phyloP scores from a whole-genome alignment of 2,888 invertebrate species.

The Artemia sp. region DNA sequence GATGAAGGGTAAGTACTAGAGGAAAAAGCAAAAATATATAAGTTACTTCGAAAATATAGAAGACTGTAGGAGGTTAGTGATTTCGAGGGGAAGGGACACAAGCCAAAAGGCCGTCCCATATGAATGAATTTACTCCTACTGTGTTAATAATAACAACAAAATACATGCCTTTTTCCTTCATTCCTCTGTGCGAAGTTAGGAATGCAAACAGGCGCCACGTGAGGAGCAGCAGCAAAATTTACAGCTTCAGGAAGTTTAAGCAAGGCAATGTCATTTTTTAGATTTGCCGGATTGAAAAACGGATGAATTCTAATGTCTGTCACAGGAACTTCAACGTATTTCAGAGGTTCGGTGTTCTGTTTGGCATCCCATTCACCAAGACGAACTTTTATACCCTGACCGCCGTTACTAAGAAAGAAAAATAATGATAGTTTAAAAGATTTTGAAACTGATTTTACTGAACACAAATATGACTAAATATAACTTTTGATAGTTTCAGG shows the following conservation, averaged over 20 bases:
- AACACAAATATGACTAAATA: too few species aligned
- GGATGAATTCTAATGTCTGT: constrained; percentile 44
- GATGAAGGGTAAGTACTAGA: too few species aligned
- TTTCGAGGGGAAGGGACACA: too few species aligned
- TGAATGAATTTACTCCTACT: background rate
- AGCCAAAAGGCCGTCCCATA: too few species aligned
- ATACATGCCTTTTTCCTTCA: constrained; percentile 37
- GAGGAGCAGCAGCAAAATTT: constrained; percentile 31
- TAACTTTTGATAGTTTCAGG: too few species aligned
- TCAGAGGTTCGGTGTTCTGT: constrained; percentile 44
- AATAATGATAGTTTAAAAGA: too few species aligned
- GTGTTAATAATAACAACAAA: background rate
- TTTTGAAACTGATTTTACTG: too few species aligned
- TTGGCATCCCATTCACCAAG: constrained; percentile 59
- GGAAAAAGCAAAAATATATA: background rate
- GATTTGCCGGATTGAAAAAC: constrained; percentile 48
- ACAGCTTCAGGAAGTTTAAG: constrained; percentile 43
- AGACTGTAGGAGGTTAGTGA: too few species aligned
- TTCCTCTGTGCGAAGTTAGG: constrained; percentile 32
- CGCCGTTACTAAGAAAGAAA: constrained; percentile 22
- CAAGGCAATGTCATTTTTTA: constrained; percentile 65
- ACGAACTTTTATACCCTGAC: constrained; percentile 41
- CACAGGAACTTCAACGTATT: constrained; percentile 45
- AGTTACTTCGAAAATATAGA: too few species aligned
- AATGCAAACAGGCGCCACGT: constrained; percentile 38